Evolutionary conservation across 1,140 invertebrate species (phyloP).

Genomic region (Pseudoatta argentina): DNA sequence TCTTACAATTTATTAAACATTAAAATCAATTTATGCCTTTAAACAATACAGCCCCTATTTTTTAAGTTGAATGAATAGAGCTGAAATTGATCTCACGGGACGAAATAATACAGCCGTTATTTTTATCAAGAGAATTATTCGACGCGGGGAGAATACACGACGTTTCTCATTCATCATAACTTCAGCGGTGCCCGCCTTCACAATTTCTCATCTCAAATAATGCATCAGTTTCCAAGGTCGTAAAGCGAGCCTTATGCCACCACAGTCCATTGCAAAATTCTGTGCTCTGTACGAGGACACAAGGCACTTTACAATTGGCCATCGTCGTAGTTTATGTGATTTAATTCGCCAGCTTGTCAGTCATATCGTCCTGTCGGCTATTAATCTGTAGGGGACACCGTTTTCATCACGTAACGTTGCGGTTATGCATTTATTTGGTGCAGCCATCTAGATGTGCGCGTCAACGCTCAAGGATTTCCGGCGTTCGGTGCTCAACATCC

Average conservation of each 20-base stretch:
- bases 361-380: conserved; percentile 41
- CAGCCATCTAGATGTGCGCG: conserved; percentile 60
- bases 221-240: conserved; percentile 57
- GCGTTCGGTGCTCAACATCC: conserved; percentile 68
- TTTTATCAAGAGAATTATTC: conserved; percentile 51
- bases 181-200: conserved; percentile 50
- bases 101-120: conserved; percentile 54
- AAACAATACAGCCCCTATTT: conserved; percentile 38
- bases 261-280: conserved; percentile 41
- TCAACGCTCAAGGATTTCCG: conserved; percentile 73
- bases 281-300: neutral
- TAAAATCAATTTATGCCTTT: conserved; percentile 19
- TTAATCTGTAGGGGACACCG: conserved; percentile 47
- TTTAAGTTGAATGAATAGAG: conserved; percentile 10
- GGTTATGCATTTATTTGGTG: conserved; percentile 70
- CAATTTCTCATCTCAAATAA: conserved; percentile 63
- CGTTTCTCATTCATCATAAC: conserved; percentile 56
- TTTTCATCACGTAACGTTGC: conserved; percentile 65
- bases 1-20: neutral
- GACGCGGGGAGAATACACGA: conserved; percentile 28
- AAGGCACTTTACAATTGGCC: conserved; percentile 1
- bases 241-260: conserved; percentile 22
- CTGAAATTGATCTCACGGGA: conserved; percentile 20
- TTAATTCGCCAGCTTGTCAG: conserved; percentile 46
- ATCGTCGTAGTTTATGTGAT: conserved; percentile 46